These are phyloP conservation scores for Clanis bilineata DNA, from an alignment of 2,888 invertebrate genomes.

Conservation along the genomic window DNA sequence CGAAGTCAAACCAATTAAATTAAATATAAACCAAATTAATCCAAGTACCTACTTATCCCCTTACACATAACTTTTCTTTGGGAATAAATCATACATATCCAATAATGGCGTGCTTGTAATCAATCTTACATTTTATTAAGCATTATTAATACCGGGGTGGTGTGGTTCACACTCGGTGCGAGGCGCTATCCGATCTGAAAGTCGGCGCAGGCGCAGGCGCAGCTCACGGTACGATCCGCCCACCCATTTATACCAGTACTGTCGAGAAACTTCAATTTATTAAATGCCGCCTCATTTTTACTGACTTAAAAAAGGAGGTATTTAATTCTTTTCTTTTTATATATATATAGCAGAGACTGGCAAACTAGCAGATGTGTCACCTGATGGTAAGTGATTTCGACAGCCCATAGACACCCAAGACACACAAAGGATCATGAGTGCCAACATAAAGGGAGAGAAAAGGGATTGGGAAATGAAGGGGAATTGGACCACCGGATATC, in stretches of 20 bases:
- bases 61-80: too few relatives aligned
- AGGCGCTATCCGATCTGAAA: constrained; percentile 16
- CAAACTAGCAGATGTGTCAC: too few relatives aligned
- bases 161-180: constrained; percentile 16
- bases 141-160: constrained; percentile 19
- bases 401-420: too few relatives aligned
- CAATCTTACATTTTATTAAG: constrained; percentile 19
- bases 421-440: too few relatives aligned
- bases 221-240: constrained; percentile 33
- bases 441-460: too few relatives aligned
- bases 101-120: not conserved
- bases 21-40: not conserved
- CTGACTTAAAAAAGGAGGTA: too few relatives aligned
- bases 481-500: too few relatives aligned
- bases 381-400: too few relatives aligned
- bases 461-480: too few relatives aligned
- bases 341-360: too few relatives aligned
- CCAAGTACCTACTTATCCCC: not conserved
- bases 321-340: too few relatives aligned
- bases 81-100: constrained; percentile 11
- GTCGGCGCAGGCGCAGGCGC: not conserved
- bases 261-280: constrained; percentile 28
- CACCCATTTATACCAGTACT: constrained; percentile 44
- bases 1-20: too few relatives aligned
- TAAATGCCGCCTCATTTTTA: constrained; percentile 30